A percentile compares a stretch with the other conserved stretches of the same genome.
Conservation (phyloP, 1,140 invertebrate species). For the Aporrectodea caliginosa region DNA sequence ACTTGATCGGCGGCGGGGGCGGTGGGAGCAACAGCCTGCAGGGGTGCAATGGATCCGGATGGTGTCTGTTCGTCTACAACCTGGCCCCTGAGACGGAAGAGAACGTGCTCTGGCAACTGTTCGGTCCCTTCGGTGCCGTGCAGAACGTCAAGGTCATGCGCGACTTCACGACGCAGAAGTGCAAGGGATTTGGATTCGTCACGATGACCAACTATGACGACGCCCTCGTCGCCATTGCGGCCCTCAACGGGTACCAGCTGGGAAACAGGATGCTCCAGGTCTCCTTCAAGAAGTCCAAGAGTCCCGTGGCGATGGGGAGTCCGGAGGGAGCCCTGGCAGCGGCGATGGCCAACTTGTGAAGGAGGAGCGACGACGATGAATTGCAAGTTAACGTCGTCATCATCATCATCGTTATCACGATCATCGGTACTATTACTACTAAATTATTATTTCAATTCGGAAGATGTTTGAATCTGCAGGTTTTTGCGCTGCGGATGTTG, state of each 20-base stretch:
- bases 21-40: constrained; percentile 17
- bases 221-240: constrained; percentile 93
- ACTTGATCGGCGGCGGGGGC: neutral
- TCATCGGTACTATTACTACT: too few species aligned
- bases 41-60: constrained; percentile 58
- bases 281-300: constrained; percentile 23
- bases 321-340: neutral
- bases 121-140: constrained; percentile 97
- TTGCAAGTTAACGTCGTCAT: too few species aligned
- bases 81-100: constrained; percentile 97
- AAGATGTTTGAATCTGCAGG: too few species aligned
- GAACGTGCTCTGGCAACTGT: constrained; percentile 96
- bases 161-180: constrained; percentile 96
- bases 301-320: neutral
- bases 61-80: constrained; percentile 99
- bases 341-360: neutral
- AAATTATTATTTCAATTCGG: too few species aligned
- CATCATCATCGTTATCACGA: too few species aligned
- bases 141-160: constrained; percentile 94
- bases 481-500: too few species aligned
- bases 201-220: constrained; percentile 99
- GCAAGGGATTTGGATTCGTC: constrained; percentile 99
- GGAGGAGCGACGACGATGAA: too few species aligned
- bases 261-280: constrained; percentile 91
- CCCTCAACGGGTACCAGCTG: constrained; percentile 93